Evolutionary conservation across 2,113 vertebrate species (phyloP).

Genomic region (Spheniscus mendiculus): DNA sequence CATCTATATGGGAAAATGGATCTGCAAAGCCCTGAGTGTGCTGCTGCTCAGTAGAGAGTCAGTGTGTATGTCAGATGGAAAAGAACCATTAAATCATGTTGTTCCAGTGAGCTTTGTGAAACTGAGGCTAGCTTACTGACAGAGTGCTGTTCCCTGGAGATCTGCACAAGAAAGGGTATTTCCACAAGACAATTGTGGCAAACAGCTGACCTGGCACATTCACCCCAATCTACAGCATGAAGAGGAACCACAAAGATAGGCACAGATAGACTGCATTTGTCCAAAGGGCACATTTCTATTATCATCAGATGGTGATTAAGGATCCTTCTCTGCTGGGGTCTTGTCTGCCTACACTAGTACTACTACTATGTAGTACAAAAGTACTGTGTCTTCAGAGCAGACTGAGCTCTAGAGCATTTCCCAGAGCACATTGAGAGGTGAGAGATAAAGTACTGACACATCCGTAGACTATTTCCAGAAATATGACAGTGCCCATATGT

Average conservation of each 20-base stretch:
- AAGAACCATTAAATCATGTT: background rate
- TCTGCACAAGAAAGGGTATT: background rate
- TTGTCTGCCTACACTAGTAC: background rate
- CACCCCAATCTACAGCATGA: background rate
- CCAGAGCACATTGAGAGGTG: background rate
- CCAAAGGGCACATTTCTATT: background rate
- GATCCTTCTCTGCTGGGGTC: background rate
- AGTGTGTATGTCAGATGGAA: background rate
- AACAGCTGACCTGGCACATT: background rate
- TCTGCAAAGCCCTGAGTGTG: background rate
- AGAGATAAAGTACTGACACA: background rate
- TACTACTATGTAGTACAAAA: too few species aligned
- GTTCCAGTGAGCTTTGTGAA: background rate
- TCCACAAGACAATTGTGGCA: background rate
- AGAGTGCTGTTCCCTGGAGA: background rate
- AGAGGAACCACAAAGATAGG: background rate
- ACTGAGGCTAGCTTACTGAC: background rate
- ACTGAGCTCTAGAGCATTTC: background rate
- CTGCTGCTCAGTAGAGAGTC: background rate
- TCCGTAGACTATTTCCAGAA: background rate
- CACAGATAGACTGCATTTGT: background rate
- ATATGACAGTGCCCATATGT: background rate
- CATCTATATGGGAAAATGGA: background rate
- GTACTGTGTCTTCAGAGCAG: background rate
- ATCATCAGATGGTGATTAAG: background rate